These are phyloP conservation scores for Megaleporinus macrocephalus DNA, from an alignment of 2,113 vertebrate species.

Conservation along the genomic window DNA sequence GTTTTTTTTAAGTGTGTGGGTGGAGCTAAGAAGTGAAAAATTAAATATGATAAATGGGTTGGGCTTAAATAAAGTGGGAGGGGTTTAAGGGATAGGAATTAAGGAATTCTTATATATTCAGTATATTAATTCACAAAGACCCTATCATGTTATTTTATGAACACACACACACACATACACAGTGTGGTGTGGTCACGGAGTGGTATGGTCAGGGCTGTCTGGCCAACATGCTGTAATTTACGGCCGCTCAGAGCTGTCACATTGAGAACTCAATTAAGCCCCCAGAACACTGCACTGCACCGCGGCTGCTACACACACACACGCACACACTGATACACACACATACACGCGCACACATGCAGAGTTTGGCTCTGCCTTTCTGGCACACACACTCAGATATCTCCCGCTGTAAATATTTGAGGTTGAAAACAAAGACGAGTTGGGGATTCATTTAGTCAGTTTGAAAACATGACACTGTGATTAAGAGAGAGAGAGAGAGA, in stretches of 20 bases:
- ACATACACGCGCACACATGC: conserved; percentile 44
- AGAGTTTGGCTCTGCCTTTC: conserved; percentile 63
- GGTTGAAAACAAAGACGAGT: conserved; percentile 75
- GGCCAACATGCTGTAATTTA: conserved; percentile 78
- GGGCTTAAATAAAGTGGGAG: neutral
- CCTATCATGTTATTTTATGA: neutral
- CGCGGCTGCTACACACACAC: conserved; percentile 55
- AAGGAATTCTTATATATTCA: neutral
- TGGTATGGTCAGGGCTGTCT: conserved; percentile 65
- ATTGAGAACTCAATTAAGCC: conserved; percentile 80
- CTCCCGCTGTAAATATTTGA: conserved; percentile 79
- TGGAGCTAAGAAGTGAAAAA: conserved; percentile 27
- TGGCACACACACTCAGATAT: conserved; percentile 65
- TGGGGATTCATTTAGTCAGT: conserved; percentile 71
- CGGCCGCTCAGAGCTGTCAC: conserved; percentile 74
- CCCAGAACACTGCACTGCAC: conserved; percentile 45
- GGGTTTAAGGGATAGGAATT: neutral
- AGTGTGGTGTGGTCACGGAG: too few relatives aligned
- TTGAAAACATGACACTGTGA: conserved; percentile 76
- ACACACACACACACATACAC: conserved; percentile 19
- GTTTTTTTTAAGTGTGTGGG: too few relatives aligned
- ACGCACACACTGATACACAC: conserved; percentile 28
- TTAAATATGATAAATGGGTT: too few relatives aligned
- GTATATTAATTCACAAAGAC: neutral
- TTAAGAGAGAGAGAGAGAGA: conserved; percentile 60